Percentiles rank a stretch among this genome's conserved stretches.
Conservation (phyloP, 35 echinoderm and acorn worm genomes). For the Apostichopus parvimensis region DNA sequence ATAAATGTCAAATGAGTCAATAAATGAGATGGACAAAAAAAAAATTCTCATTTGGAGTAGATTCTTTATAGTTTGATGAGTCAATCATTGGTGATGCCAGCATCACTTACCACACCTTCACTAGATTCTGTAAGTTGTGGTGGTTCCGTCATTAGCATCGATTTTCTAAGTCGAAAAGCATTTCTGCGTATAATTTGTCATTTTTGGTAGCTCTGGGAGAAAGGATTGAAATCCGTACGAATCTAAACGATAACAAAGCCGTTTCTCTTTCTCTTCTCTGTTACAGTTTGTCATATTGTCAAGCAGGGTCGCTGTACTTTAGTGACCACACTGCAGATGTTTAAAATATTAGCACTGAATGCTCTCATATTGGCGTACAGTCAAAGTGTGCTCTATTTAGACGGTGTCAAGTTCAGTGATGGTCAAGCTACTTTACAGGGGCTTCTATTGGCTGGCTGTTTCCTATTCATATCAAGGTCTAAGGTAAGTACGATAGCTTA, state of each 20-base stretch:
- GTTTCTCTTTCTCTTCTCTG: conserved; percentile 14
- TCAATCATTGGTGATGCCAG: background rate
- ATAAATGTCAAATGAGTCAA: no score
- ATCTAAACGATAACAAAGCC: no score
- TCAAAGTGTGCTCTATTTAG: conserved; percentile 95
- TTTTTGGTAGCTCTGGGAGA: no score
- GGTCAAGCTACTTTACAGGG: conserved; percentile 98
- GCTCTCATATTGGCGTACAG: conserved; percentile 98
- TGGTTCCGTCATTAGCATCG: background rate
- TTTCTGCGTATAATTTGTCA: no score
- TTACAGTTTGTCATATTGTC: conserved; percentile 93
- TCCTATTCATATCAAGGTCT: conserved; percentile 99
- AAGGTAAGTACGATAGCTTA: conserved; percentile 53
- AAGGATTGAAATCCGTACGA: no score
- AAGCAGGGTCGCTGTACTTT: conserved; percentile 98
- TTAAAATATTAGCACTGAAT: conserved; percentile 96
- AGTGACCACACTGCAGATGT: conserved; percentile 99
- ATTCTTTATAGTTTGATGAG: no score
- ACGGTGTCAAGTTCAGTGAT: conserved; percentile 98
- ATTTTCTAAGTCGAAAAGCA: no score
- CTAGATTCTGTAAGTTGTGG: background rate
- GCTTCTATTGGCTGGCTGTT: conserved; percentile 94
- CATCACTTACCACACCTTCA: background rate
- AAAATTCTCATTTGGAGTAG: background rate
- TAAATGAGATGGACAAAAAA: no score